These are phyloP conservation scores for Pterois miles DNA, from an alignment of 2,797 vertebrate genomes.

Conservation along the genomic window DNA sequence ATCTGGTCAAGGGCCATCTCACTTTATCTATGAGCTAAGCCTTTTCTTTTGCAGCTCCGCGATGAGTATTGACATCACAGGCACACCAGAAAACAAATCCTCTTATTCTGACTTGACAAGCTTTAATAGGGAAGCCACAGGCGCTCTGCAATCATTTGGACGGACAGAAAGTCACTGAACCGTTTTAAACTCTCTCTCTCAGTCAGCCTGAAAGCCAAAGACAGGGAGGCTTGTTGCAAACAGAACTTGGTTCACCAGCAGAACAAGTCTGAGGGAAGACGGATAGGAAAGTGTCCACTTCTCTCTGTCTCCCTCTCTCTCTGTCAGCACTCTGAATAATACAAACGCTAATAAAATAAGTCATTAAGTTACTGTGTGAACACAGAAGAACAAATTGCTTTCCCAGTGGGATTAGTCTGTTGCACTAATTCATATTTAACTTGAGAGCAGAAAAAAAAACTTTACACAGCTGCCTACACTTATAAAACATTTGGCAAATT, in stretches of 20 bases:
- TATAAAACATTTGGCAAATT: slow-evolving; percentile 1
- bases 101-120: slow-evolving; percentile 5
- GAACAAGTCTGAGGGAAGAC: not conserved
- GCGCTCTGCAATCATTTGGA: slow-evolving; percentile 14
- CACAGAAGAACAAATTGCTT: slow-evolving; percentile 15
- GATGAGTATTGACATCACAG: not conserved
- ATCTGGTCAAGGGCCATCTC: not conserved
- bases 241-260: not conserved
- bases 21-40: not conserved
- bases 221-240: not conserved
- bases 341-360: slow-evolving; percentile 29
- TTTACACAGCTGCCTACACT: not conserved
- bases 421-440: slow-evolving; percentile 20
- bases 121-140: slow-evolving; percentile 30
- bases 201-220: not conserved
- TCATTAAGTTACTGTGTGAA: slow-evolving; percentile 14
- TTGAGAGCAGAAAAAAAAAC: not conserved
- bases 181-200: not conserved
- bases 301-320: not conserved
- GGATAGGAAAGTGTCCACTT: not conserved
- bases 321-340: slow-evolving; percentile 35
- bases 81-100: not conserved
- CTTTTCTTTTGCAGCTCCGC: not conserved
- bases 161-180: slow-evolving; percentile 7
- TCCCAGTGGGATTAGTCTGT: not conserved